Percentiles rank a stretch among this genome's conserved stretches.
phyloP scores from a whole-genome alignment of 2,113 vertebrate species.

The Eurystomus gularis region DNA sequence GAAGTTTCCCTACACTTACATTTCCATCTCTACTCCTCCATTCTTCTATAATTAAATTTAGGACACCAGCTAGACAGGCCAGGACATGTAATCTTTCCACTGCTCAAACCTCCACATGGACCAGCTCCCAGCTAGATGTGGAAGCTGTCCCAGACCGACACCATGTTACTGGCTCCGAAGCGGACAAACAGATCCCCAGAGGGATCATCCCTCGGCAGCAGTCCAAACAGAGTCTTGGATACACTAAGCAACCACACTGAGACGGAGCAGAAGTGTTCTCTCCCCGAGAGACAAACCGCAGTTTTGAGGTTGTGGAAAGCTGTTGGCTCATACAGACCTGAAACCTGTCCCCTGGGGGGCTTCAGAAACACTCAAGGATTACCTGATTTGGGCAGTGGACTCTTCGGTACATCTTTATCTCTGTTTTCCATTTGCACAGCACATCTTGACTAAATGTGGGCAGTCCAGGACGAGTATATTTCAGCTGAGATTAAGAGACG shows the following conservation, averaged over 20 bases:
- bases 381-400: constrained; percentile 95
- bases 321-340: not conserved
- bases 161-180: not conserved
- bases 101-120: not conserved
- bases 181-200: not conserved
- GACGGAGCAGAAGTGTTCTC: not conserved
- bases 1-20: not conserved
- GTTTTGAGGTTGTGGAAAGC: not conserved
- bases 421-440: constrained; percentile 91
- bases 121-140: not conserved
- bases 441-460: constrained; percentile 93
- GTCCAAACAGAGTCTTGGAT: not conserved
- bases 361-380: not conserved
- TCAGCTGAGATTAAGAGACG: constrained; percentile 77
- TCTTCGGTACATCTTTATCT: constrained; percentile 91
- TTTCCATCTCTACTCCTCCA: not conserved
- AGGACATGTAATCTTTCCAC: not conserved
- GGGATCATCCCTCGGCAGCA: not conserved
- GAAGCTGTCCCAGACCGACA: not conserved
- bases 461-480: constrained; percentile 90
- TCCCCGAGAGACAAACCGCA: not conserved
- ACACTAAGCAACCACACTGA: not conserved
- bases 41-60: not conserved
- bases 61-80: not conserved
- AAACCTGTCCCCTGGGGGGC: not conserved